phyloP scores from a whole-genome alignment of 2,113 vertebrate species.

The Elephantulus edwardii region DNA sequence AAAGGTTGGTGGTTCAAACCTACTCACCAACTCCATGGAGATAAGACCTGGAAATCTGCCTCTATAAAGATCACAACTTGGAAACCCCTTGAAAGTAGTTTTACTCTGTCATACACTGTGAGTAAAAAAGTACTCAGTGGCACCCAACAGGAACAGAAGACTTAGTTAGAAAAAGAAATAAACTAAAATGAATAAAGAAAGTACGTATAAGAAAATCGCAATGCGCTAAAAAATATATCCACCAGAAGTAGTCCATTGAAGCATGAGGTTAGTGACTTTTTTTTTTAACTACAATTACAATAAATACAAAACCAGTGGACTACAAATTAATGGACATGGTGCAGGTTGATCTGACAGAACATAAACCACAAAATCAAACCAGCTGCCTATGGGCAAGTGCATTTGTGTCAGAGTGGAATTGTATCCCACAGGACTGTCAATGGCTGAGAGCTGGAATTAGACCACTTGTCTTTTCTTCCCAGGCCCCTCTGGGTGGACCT shows the following conservation, averaged over 20 bases:
- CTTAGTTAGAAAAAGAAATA: conserved; percentile 20
- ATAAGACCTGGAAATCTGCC: too few species aligned
- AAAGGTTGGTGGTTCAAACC: too few species aligned
- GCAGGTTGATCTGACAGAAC: neutral
- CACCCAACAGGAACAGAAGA: too few species aligned
- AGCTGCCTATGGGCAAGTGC: neutral
- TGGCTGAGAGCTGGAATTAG: neutral
- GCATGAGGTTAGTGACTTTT: neutral
- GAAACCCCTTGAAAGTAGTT: too few species aligned
- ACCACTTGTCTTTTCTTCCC: neutral
- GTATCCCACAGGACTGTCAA: neutral
- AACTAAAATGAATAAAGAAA: neutral
- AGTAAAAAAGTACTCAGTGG: too few species aligned
- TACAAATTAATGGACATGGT: neutral
- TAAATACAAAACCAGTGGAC: neutral
- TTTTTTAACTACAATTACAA: neutral
- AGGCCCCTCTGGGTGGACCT: neutral
- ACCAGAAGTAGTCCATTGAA: neutral
- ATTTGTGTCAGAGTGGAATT: neutral
- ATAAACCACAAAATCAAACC: neutral
- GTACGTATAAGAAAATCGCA: neutral
- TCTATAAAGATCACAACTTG: too few species aligned
- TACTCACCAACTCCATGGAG: too few species aligned
- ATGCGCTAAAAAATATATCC: neutral
- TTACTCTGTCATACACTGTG: too few species aligned